Evolutionary conservation across 2,797 vertebrate genomes (phyloP), one percentile per base, ranked within the genome.

Genomic region (Chelon labrosus): DNA sequence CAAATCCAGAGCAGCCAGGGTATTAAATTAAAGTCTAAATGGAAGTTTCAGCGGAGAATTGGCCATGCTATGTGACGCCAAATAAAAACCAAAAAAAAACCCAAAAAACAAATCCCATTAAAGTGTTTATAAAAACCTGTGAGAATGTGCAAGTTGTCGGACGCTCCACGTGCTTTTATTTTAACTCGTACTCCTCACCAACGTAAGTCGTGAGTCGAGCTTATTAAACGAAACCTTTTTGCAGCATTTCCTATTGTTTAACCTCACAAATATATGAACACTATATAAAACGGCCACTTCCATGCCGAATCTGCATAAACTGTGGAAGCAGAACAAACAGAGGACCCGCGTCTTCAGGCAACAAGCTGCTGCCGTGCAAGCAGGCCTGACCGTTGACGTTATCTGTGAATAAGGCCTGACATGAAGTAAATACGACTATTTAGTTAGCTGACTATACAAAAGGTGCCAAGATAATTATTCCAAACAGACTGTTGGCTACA

Each of bases 11-110:
- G 79, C 50, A 86, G 70, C 51, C 65, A 58, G 35, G 65, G 75
- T 57, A 69, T 72, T 82, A 69, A 79, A 86, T 84, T 82, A 83
- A 82, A 78, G 69, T 73, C 63, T 53, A 85, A 82, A 85, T 82
- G 22, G 70, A 83, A 66, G 78, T 81, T 83, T 85, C 47, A 69
- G 51, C 64, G 66, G 62, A 79, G 73, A 53, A 84, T 85, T 82
- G 44, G 80, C 68, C 65, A 66, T 52, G 25, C 67, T 65, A 42
- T 75, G 63, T 65, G 60, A 80, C 65, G 38, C 56, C 37, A 82
- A 88, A 76, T 79, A 50, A 61, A 70, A 56, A 75, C 2, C 7
- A 35, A 35, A 27, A 35, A 35, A 35, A 35, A n/a, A n/a, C n/a
- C n/a, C 7, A 35, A 35, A 31, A 44, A 44, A 17, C 17, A 83